Conservation (phyloP, 2,113 vertebrate genomes). For the Craseonycteris thonglongyai region DNA sequence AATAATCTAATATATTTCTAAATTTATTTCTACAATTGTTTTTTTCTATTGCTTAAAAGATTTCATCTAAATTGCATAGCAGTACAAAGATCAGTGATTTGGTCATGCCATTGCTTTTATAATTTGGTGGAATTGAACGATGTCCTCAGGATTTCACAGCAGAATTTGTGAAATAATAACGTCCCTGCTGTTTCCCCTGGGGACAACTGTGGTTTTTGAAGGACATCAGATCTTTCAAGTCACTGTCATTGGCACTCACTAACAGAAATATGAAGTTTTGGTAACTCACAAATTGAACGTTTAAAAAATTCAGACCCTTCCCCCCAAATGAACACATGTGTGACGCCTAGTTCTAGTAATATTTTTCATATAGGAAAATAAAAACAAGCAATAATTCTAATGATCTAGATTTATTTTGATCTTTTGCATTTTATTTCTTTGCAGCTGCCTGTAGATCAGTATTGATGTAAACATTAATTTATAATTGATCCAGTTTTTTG, state of each 20-base stretch:
- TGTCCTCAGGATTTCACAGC: conserved; percentile 16
- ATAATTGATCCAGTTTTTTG: neutral
- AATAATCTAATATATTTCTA: neutral
- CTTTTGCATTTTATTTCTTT: neutral
- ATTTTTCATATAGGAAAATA: neutral
- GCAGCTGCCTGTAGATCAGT: neutral
- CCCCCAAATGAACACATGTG: neutral
- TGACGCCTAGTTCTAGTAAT: neutral
- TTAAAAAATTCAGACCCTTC: neutral
- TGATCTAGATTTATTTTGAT: conserved; percentile 17
- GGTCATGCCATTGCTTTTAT: neutral
- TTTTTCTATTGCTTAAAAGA: neutral
- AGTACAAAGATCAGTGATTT: neutral
- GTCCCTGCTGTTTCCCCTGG: conserved; percentile 38
- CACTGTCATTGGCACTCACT: neutral
- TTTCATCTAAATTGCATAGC: neutral
- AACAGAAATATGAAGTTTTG: neutral
- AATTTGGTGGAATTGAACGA: neutral
- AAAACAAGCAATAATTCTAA: neutral
- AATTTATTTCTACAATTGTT: neutral
- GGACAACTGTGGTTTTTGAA: conserved; percentile 16
- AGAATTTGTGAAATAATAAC: conserved; percentile 31
- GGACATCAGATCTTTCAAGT: conserved; percentile 34
- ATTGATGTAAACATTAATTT: conserved; percentile 1
- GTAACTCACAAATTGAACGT: neutral